Base-by-base conservation (phyloP, 1,140 invertebrate species). In the Helicoverpa zea region DNA sequence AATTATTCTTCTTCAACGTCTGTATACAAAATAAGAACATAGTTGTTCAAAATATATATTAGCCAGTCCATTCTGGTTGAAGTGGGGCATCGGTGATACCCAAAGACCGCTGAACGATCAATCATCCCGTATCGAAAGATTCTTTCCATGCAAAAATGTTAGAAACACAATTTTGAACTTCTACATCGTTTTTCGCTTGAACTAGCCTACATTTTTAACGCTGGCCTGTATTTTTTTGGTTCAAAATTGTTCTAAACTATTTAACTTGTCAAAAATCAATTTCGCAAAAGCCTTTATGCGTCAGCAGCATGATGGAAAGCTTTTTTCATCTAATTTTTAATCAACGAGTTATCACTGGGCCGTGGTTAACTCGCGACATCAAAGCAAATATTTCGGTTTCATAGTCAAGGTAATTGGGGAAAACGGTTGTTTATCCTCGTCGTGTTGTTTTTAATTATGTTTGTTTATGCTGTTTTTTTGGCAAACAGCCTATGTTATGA, bases 301-400 rank as follows among this genome's bases (percentile, higher is more conserved):
- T 13, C 30, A 64, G 11, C 11, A n/a, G 14, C 3, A 66, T 66
- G 63, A 49, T 18, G 52, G 59, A 43, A 74, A 30, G 54, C 30
- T 51, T 74, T 73, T 72, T 72, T 66, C 43, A 49, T n/a, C 11
- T 66, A 66, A 66, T 70, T 70, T 75, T 75, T 75, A 75, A 75
- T 75, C 73, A 75, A 61, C 56, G 56, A n/a, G 23, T 75, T 47
- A 76, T 51, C 58, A 52, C 58, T 35, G 74, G 54, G 13, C 23
- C n/a, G 14, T 54, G 52, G 30, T 58, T 68, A 49, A 51, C 43
- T 74, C n/a, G 18, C 58, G 16, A 76, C 74, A 76, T 76, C 74
- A 76, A 76, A 76, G 74, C 43, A 63, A 76, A 76, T 63, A 63
- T 76, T 76, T 63, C 43, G 43, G 47, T 76, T 64, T 63, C 47